A percentile compares a stretch with the other conserved stretches of the same genome.
phyloP scores from a whole-genome alignment of 2,888 invertebrate species.

The Coelogynopora nodosa region DNA sequence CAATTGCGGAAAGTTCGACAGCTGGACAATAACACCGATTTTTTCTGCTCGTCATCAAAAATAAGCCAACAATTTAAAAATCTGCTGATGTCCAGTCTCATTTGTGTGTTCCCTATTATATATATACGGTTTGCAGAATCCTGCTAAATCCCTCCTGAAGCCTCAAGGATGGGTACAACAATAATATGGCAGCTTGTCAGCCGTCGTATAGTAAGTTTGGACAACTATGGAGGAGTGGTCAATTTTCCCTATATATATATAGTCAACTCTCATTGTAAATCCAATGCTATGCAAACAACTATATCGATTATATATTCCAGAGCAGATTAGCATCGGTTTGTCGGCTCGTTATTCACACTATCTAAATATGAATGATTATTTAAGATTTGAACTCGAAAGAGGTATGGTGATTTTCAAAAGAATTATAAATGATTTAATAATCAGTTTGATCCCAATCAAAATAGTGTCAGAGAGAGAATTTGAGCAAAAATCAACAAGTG shows the following conservation, averaged over 20 bases:
- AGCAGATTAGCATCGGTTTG: not conserved
- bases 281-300: not conserved
- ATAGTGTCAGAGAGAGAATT: too few species aligned
- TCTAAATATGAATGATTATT: too few species aligned
- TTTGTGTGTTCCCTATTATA: not conserved
- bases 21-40: not conserved
- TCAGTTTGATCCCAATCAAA: too few species aligned
- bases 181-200: not conserved
- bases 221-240: not conserved
- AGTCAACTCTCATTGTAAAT: not conserved
- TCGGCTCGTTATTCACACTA: not conserved
- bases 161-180: not conserved
- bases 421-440: too few species aligned
- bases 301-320: not conserved
- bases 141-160: not conserved
- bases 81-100: not conserved
- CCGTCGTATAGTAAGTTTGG: not conserved
- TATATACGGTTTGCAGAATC: too few species aligned
- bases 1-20: not conserved
- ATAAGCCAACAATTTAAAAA: not conserved
- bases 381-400: too few species aligned
- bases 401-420: too few species aligned
- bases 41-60: not conserved
- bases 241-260: too few species aligned
- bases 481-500: too few species aligned